Conservation (phyloP, 2,113 vertebrate genomes). For the Aix galericulata region DNA sequence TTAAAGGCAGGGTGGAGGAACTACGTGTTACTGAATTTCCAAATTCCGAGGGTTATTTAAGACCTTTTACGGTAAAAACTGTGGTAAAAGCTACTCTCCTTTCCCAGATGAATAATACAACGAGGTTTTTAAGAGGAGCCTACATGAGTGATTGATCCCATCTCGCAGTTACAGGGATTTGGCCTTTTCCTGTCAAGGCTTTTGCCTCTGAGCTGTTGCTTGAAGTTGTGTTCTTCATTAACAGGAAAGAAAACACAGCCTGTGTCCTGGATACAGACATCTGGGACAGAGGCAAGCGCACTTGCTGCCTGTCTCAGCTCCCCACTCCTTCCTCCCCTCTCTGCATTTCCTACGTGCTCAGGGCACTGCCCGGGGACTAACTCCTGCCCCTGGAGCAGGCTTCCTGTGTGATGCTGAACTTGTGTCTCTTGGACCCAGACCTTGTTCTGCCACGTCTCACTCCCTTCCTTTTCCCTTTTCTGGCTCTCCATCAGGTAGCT, state of each 20-base stretch:
- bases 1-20: not conserved
- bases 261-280: not conserved
- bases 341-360: not conserved
- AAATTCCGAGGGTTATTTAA: not conserved
- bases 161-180: not conserved
- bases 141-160: not conserved
- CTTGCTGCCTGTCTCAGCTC: not conserved
- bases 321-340: not conserved
- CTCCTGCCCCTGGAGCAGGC: not conserved
- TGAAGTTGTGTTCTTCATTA: not conserved
- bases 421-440: not conserved
- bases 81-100: not conserved
- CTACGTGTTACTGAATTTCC: not conserved
- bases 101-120: not conserved
- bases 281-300: not conserved
- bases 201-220: not conserved
- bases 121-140: not conserved
- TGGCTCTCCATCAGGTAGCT: not conserved
- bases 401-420: not conserved
- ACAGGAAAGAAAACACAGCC: not conserved
- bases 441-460: not conserved
- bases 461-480: not conserved
- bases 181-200: not conserved
- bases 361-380: not conserved
- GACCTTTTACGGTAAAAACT: not conserved